Evolutionary conservation across 2,888 invertebrate species (phyloP).

Genomic region (Rambutsinella grinnellia): DNA sequence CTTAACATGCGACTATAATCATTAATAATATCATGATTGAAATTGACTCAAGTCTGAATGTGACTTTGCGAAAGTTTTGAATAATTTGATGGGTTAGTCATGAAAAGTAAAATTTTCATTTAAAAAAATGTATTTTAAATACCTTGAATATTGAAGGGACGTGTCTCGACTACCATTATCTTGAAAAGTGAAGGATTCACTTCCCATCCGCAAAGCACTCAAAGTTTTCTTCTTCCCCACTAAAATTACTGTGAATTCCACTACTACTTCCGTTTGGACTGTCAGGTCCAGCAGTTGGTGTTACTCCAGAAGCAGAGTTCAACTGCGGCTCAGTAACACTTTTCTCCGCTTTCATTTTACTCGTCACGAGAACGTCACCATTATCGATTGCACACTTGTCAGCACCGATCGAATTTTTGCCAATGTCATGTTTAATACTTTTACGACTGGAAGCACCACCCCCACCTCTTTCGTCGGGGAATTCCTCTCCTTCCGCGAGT

Average conservation of each 20-base stretch:
- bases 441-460: no score
- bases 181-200: constrained; percentile 71
- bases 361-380: constrained; percentile 2
- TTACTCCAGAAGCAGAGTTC: background rate
- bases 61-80: no score
- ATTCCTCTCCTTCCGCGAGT: constrained; percentile 19
- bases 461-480: constrained; percentile 3
- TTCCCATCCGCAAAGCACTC: constrained; percentile 83
- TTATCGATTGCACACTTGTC: constrained; percentile 14
- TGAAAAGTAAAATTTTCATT: no score
- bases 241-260: constrained; percentile 20
- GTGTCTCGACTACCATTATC: constrained; percentile 43
- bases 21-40: no score
- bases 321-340: no score
- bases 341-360: constrained; percentile 23
- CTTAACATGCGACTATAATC: no score
- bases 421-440: no score
- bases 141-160: constrained; percentile 48
- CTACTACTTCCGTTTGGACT: constrained; percentile 3
- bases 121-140: background rate
- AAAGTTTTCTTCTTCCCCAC: constrained; percentile 75
- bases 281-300: background rate
- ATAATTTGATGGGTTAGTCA: no score
- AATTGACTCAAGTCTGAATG: no score
- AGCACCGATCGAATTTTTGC: background rate